These are phyloP conservation scores for Meleagris gallopavo DNA, from an alignment of 2,113 vertebrate genomes.

Conservation along the genomic window DNA sequence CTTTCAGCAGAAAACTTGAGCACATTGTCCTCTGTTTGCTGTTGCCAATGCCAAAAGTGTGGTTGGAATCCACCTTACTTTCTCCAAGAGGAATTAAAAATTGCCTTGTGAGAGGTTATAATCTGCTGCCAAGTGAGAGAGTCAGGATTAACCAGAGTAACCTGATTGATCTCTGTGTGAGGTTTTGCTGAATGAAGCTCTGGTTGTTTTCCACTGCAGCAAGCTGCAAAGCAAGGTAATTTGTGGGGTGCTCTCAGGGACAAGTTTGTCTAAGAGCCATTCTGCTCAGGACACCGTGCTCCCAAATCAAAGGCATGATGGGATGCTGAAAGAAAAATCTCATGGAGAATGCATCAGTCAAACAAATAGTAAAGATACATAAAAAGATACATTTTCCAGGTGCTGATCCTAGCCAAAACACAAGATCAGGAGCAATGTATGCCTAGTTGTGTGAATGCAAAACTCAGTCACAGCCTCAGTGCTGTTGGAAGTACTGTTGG, in stretches of 20 bases:
- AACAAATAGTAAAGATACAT: background rate
- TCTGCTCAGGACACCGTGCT: background rate
- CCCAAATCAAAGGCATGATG: background rate
- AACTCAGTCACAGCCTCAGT: background rate
- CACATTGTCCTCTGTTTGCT: background rate
- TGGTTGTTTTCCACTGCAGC: constrained; percentile 28
- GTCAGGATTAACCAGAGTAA: constrained; percentile 51
- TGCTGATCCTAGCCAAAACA: background rate
- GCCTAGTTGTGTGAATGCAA: background rate
- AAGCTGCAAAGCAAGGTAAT: background rate
- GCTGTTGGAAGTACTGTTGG: background rate
- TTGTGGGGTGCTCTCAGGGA: background rate
- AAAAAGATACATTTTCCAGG: background rate
- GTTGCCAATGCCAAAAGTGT: background rate
- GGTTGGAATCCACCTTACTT: constrained; percentile 25
- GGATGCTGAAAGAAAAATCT: background rate
- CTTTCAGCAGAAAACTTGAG: background rate
- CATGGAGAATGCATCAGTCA: background rate
- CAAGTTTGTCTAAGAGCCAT: background rate
- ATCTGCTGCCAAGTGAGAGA: constrained; percentile 40
- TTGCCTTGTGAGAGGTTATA: constrained; percentile 14
- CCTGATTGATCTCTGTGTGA: constrained; percentile 61
- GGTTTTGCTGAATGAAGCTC: constrained; percentile 19
- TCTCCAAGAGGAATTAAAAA: background rate
- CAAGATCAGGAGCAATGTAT: background rate